Percentiles rank a stretch among this genome's conserved stretches.
Evolutionary conservation across 2,113 vertebrate species (phyloP).

Genomic region (Oceanodroma tethys): DNA sequence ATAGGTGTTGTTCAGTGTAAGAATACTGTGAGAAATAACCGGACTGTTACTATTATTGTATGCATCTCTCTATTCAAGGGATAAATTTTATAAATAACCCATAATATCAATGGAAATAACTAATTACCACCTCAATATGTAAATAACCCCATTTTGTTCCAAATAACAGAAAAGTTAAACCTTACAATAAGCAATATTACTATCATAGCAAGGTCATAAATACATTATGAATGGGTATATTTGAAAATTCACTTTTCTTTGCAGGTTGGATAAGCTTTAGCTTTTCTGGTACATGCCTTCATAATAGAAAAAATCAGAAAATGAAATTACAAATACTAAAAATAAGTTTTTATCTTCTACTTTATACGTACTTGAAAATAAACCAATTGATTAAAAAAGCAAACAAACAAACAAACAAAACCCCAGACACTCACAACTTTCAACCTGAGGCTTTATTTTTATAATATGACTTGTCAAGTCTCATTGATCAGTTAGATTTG

Average conservation of each 20-base stretch:
- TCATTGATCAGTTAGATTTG: no score
- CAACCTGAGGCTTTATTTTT: not conserved
- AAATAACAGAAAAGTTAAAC: not conserved
- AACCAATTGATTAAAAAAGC: not conserved
- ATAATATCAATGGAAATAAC: not conserved
- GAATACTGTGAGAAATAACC: not conserved
- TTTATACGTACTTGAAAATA: not conserved
- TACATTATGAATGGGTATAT: not conserved
- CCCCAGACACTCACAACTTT: not conserved
- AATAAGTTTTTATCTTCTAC: not conserved
- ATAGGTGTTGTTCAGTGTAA: not conserved
- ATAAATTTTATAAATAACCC: not conserved
- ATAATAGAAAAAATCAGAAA: not conserved
- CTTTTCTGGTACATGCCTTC: not conserved
- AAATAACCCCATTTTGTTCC: not conserved
- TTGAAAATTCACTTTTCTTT: not conserved
- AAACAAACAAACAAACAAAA: not conserved
- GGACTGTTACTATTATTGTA: not conserved
- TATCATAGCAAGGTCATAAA: not conserved
- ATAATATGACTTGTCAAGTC: no score
- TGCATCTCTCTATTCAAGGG: not conserved
- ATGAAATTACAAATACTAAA: not conserved
- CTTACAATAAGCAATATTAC: not conserved
- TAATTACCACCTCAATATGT: not conserved
- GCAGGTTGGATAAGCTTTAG: not conserved